phyloP scores from a whole-genome alignment of 1,140 invertebrate species.

The Drosophila setifemur region DNA sequence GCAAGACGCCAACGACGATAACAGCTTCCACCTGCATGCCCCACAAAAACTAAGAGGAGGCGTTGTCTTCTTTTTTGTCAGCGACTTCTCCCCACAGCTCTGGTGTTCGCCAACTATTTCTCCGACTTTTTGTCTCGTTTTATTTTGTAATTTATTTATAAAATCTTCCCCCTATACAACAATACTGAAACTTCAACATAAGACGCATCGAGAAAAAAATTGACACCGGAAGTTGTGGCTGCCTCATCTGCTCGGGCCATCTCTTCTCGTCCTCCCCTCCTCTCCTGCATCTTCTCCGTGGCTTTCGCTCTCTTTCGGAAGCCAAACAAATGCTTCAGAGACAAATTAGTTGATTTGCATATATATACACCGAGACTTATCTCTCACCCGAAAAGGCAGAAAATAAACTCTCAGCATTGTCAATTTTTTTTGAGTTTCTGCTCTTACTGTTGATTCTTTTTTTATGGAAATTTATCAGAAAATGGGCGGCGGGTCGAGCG shows the following conservation, averaged over 20 bases:
- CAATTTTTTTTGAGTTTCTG: slow-evolving; percentile 52
- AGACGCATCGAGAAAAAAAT: slow-evolving; percentile 49
- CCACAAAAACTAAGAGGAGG: slow-evolving; percentile 40
- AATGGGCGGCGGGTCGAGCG: slow-evolving; percentile 32
- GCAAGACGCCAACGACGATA: slow-evolving; percentile 65
- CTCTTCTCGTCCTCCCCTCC: slow-evolving; percentile 9
- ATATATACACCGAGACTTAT: slow-evolving; percentile 33
- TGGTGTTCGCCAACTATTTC: slow-evolving; percentile 19
- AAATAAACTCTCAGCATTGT: slow-evolving; percentile 73
- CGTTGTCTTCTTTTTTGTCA: slow-evolving; percentile 17
- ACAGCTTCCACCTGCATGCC: slow-evolving; percentile 70
- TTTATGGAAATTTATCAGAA: slow-evolving; percentile 73
- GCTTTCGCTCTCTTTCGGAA: slow-evolving; percentile 32
- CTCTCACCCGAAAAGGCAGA: slow-evolving; percentile 47
- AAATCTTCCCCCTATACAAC: slow-evolving; percentile 63
- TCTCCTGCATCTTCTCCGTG: slow-evolving; percentile 8
- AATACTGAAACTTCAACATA: slow-evolving; percentile 47
- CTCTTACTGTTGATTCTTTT: slow-evolving; percentile 48
- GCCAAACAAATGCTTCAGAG: slow-evolving; percentile 57
- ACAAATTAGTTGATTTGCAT: slow-evolving; percentile 81
- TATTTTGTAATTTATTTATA: slow-evolving; percentile 71
- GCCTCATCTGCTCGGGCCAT: slow-evolving; percentile 45
- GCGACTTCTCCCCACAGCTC: slow-evolving; percentile 21
- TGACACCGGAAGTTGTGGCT: slow-evolving; percentile 76
- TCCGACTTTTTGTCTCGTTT: slow-evolving; percentile 29